These are phyloP conservation scores for Zelostemma sp. DNA, from an alignment of 1,140 invertebrate genomes.

Conservation along the genomic window DNA sequence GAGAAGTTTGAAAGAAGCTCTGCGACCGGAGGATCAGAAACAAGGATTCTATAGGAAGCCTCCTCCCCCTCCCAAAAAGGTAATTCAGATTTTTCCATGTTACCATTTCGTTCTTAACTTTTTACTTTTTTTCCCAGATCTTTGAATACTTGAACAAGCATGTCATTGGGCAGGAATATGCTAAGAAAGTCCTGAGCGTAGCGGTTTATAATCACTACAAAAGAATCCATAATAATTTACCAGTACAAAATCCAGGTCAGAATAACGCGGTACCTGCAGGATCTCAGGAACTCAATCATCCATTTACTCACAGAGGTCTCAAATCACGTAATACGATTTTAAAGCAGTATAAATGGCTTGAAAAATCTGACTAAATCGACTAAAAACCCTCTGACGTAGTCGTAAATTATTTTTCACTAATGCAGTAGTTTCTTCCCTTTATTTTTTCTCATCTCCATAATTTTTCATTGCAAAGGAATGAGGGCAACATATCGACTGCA, in stretches of 20 bases:
- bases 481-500: not conserved
- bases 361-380: not conserved
- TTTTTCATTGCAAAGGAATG: too few species aligned
- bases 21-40: constrained; percentile 73
- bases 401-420: too few species aligned
- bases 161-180: constrained; percentile 97
- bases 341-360: not conserved
- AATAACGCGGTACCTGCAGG: constrained; percentile 69
- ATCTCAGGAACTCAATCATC: constrained; percentile 78
- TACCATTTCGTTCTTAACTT: constrained; percentile 4
- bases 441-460: not conserved
- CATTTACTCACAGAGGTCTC: constrained; percentile 81
- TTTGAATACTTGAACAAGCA: constrained; percentile 95
- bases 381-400: too few species aligned
- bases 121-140: constrained; percentile 75
- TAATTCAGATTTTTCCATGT: constrained; percentile 52
- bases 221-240: constrained; percentile 94
- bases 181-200: constrained; percentile 98
- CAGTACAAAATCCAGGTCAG: constrained; percentile 67
- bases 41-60: constrained; percentile 80
- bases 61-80: constrained; percentile 93
- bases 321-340: constrained; percentile 61
- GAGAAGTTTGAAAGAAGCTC: constrained; percentile 84
- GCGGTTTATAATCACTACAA: constrained; percentile 99
- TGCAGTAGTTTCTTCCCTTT: not conserved